These are phyloP conservation scores for Parauchenoglanis punctatus DNA, from an alignment of 2,797 vertebrate species.

Conservation along the genomic window DNA sequence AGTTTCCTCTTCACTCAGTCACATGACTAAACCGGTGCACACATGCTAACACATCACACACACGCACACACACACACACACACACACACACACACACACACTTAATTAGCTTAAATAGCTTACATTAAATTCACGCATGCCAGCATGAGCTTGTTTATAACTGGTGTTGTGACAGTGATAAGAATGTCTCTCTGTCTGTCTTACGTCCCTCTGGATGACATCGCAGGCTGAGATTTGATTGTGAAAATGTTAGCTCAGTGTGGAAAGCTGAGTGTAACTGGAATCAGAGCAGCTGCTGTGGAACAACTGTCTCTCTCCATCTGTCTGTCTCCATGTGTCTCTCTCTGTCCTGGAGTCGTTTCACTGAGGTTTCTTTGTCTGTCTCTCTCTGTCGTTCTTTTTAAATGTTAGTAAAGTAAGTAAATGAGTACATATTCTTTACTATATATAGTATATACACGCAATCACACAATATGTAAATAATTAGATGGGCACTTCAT, in stretches of 20 bases:
- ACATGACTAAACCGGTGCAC: not conserved
- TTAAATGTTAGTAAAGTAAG: not conserved
- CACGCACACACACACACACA: not conserved
- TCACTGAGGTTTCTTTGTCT: not conserved
- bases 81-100: not conserved
- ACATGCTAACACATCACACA: not conserved
- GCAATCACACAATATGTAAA: not conserved
- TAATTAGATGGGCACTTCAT: not conserved
- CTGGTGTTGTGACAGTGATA: too few species aligned
- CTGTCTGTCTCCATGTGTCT: slow-evolving; percentile 18
- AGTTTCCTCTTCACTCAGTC: not conserved
- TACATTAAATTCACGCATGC: too few species aligned
- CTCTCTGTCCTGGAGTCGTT: slow-evolving; percentile 2
- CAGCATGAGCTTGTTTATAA: too few species aligned
- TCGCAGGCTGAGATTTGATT: slow-evolving; percentile 1
- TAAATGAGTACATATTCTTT: not conserved
- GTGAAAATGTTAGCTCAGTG: not conserved
- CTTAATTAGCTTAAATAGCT: too few species aligned
- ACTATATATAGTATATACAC: not conserved
- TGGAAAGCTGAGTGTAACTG: slow-evolving; percentile 3
- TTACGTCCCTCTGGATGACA: not conserved
- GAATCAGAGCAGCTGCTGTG: slow-evolving; percentile 21
- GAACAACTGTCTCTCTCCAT: slow-evolving; percentile 27
- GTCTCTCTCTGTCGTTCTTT: too few species aligned
- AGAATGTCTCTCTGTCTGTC: not conserved